Base-by-base conservation (phyloP, 2,797 vertebrate species). In the Arrhamphus sclerolepis region DNA sequence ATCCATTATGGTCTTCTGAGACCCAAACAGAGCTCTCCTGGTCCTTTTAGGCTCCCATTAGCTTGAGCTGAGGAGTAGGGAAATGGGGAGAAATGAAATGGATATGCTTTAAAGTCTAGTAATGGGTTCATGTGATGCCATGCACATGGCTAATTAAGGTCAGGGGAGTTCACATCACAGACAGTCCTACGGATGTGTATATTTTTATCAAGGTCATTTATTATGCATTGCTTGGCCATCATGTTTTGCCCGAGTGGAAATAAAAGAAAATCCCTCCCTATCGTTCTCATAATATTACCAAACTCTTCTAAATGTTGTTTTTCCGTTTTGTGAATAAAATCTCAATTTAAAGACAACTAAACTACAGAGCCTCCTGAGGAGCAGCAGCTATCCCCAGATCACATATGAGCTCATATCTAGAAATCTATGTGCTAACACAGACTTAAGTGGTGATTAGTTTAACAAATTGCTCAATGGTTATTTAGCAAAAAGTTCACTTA, bases 61-160 rank as follows among this genome's bases (percentile, higher is more conserved):
- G 77, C 75, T 49, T 11, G 63, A 75, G 72, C 80, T 69, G 66
- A 55, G 78, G 72, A 78, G 64, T 72, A 75, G 82, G 87, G 85
- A 90, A 90, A 91, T 83, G 73, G 82, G 73, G 83, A 86, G 75
- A 89, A 91, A 89, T 89, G 74, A 89, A 91, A 92, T 83, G 81
- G 84, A 89, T 88, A 84, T 79, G 87, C 85, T 85, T 89, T 91
- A 89, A 87, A 91, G 83, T 88, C 72, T 56, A 78, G 80, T 91
- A 92, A 92, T 91, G 86, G 85, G 84, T 90, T 92, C 82, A 88
- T 83, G 83, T 73, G 43, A 87, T 84, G 87, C 84, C 76, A 80
- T 86, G 86, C 90, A 89, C 73, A 65, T 62, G 72, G 81, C 77
- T 92, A 90, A 91, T 91, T 92, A 91, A 90, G 89, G 88, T 91